phyloP scores from a whole-genome alignment of 2,113 vertebrate genomes.

The Thermophis baileyi region DNA sequence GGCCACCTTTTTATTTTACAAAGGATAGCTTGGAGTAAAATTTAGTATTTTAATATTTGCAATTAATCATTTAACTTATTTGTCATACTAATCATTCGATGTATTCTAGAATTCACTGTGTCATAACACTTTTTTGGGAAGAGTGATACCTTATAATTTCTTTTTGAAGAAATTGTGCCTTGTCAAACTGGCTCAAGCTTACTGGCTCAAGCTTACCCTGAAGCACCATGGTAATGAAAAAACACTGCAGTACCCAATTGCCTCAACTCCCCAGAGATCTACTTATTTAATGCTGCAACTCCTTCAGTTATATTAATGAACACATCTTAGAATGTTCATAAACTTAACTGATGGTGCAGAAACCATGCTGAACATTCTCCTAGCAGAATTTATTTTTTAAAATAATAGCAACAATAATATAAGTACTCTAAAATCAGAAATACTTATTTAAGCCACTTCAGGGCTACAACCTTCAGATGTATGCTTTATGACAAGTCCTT shows the following conservation, averaged over 20 bases:
- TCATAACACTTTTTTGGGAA: not conserved
- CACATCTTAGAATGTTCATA: not conserved
- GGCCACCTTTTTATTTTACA: not conserved
- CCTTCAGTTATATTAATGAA: conserved; percentile 1
- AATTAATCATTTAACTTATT: not conserved
- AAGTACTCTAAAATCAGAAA: not conserved
- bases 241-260: conserved; percentile 5
- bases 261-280: not conserved
- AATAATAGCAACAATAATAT: not conserved
- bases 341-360: not conserved
- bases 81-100: not conserved
- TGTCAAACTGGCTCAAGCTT: not conserved
- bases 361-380: not conserved
- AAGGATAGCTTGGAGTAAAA: not conserved
- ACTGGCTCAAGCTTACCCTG: not conserved
- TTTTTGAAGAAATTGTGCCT: not conserved
- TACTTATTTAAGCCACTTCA: not conserved
- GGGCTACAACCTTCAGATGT: not conserved
- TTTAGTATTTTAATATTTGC: not conserved
- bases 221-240: conserved; percentile 22
- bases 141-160: not conserved
- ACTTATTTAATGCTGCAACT: not conserved
- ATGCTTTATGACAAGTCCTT: not conserved
- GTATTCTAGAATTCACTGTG: not conserved
- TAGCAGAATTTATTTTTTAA: not conserved